Conservation (phyloP, 2,797 vertebrate genomes). For the Pelobates cultripes region DNA sequence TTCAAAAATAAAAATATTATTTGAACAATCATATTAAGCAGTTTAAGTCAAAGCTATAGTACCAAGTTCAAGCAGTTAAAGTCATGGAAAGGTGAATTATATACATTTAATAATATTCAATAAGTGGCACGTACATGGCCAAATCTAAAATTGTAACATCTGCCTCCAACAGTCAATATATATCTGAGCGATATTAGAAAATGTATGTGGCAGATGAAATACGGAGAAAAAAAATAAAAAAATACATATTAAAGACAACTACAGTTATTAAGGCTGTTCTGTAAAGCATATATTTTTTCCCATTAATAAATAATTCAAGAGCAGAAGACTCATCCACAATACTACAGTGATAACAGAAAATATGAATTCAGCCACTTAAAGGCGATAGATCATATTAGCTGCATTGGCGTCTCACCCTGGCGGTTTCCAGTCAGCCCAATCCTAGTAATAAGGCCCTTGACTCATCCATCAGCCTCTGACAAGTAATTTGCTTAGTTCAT, state of each 20-base stretch:
- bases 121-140: not conserved
- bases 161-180: not conserved
- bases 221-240: constrained; percentile 5
- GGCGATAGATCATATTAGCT: constrained; percentile 15
- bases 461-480: constrained; percentile 22
- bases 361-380: constrained; percentile 4
- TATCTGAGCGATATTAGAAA: not conserved
- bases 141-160: not conserved
- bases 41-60: not conserved
- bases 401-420: constrained; percentile 32
- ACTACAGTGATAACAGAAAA: not conserved
- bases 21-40: not conserved
- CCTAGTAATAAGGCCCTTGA: constrained; percentile 27
- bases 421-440: constrained; percentile 31
- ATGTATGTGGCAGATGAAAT: not conserved
- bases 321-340: constrained; percentile 2
- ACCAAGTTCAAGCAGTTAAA: not conserved
- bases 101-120: constrained; percentile 10
- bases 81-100: not conserved
- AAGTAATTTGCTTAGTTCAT: constrained; percentile 42
- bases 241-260: not conserved
- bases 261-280: constrained; percentile 34
- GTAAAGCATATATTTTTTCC: constrained; percentile 31
- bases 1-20: too few species aligned
- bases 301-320: constrained; percentile 26